Base-by-base conservation (phyloP, 2,113 vertebrate species). In the Gallinago undulata region DNA sequence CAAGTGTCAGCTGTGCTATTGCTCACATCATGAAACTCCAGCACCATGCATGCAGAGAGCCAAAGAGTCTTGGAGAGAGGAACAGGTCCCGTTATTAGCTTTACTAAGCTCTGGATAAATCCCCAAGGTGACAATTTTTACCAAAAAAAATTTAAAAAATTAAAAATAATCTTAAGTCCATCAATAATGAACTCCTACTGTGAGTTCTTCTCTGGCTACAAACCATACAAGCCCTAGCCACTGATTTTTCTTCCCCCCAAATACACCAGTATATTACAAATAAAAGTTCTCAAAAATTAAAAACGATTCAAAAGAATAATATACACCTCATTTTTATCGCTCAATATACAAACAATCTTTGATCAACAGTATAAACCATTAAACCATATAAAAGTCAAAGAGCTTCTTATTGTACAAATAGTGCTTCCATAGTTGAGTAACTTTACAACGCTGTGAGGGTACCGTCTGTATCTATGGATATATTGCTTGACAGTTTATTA, bases 311-410 rank as follows among this genome's bases (percentile, higher is more conserved):
- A 96, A 97, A 88, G 82, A 96, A 95, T 94, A 97, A 94, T 93
- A 93, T 87, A 97, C 96, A 97, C 83, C 97, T 96, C 79, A 92
- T 88, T 97, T 96, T 97, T 79, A 95, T 97, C 37, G 21, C 92
- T 97, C 91, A 83, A 96, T 97, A 95, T 97, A 97, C 97, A 98
- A 95, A 96, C 91, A 97, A 77, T 90, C 90, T 96, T 95, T 95
- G 95, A 97, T 97, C 92, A 96, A 96, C 60, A 96, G 89, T 96
- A 97, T 91, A 98, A 97, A 98, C 93, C 89, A 96, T 94, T 95
- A 96, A 96, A 97, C 85, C 84, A 93, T 96, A 97, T 35, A 97
- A 98, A 98, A 97, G 93, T 95, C 95, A 81, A 83, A 93, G 62
- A 89, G 66, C 96, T 96, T 96, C 94, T 88, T 85, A 93, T 97